Evolutionary conservation across 2,797 vertebrate genomes (phyloP), one percentile per base, ranked within the genome.

Genomic region (Melanotaenia maccullochi): DNA sequence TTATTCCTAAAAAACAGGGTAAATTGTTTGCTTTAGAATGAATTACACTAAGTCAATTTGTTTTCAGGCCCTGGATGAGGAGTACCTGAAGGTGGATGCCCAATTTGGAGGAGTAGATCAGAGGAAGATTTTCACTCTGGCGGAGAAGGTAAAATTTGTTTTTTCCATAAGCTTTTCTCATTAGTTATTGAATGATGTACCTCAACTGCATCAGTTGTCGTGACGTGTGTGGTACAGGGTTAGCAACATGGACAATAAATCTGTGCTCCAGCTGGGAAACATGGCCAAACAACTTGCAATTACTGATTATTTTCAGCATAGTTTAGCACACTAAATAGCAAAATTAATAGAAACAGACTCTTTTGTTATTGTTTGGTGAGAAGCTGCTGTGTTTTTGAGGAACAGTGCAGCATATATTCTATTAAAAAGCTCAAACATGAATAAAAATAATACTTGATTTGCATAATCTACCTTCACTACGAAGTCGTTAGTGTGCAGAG

Each of bases 101-200:
- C 98, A 99, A 87, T 99, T 99, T 87, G 98, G 98, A 82, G 98
- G 98, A 36, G 93, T 99, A 14, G 98, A 99, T 83, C 98, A 99
- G 92, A 97, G 98, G 88, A 99, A 99, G 90, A 99, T 99, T 83
- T 99, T 99, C 85, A 99, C 97, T 36, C 95, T 99, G 63, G 97
- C 98, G 8, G 98, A 99, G 85, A 99, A 99, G 96, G 98, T 99
- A 73, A 5, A 13, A 33, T 56, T 38, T 16, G 13, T 9, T 13
- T 30, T 14, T 2, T 32, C 25, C 44, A 28, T 20, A 20, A 22
- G 18, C 7, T 24, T 63, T 47, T 33, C 20, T 25, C 11, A 1
- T 28, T 42, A 28, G 25, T 28, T 28, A 2, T 2, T 28, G 22
- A 24, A 24, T 24, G 11, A 24, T 24, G 49, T 9, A n/a, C 9